Percentiles rank a stretch among this genome's conserved stretches.
Evolutionary conservation across 2,888 invertebrate species (phyloP).

Genomic region (Listrodromus nycthemerus): DNA sequence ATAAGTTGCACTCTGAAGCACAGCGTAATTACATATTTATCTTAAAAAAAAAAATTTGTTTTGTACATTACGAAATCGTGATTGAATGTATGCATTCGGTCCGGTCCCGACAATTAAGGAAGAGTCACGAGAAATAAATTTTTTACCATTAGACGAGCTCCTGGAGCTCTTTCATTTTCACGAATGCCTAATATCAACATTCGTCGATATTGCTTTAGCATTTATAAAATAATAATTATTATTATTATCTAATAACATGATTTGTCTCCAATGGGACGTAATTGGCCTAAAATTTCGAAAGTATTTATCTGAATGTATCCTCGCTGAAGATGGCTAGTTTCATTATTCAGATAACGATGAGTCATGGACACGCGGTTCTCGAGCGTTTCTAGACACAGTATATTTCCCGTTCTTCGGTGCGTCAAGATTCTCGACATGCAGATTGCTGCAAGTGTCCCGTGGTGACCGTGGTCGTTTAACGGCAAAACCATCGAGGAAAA

Average conservation of each 20-base stretch:
- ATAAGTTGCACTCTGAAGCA: neutral
- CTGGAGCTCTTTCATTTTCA: constrained; percentile 58
- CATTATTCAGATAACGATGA: constrained; percentile 59
- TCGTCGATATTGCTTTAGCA: neutral
- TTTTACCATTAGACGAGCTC: constrained; percentile 9
- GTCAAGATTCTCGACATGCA: constrained; percentile 26
- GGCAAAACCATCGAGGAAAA: neutral
- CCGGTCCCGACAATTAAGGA: neutral
- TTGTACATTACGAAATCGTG: neutral
- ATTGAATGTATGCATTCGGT: neutral
- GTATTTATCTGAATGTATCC: neutral
- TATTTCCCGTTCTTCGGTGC: constrained; percentile 49
- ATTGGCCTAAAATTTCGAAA: constrained; percentile 7
- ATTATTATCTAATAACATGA: neutral
- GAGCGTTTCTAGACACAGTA: constrained; percentile 8
- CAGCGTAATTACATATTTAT: neutral
- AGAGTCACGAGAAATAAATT: constrained; percentile 20
- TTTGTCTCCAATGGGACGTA: neutral
- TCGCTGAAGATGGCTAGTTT: constrained; percentile 10
- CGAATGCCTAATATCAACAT: constrained; percentile 37
- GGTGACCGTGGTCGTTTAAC: constrained; percentile 8
- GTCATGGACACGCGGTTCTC: constrained; percentile 52
- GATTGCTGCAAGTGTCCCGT: constrained; percentile 3
- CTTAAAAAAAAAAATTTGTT: neutral
- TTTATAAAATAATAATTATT: too few relatives aligned